Evolutionary conservation across 2,113 vertebrate genomes (phyloP).

Genomic region (Nothoprocta pentlandii): DNA sequence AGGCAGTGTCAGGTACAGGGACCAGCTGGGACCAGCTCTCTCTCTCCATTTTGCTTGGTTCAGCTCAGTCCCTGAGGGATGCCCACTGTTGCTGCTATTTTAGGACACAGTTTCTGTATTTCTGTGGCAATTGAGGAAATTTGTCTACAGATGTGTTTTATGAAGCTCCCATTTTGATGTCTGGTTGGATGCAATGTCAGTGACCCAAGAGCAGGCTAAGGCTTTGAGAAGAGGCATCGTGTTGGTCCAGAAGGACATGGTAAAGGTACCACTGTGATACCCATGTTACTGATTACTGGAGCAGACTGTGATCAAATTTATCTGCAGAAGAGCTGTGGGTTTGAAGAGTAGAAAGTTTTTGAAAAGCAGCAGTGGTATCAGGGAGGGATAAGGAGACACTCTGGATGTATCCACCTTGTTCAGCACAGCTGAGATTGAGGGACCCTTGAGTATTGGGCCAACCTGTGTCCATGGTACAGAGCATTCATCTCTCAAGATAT

Average conservation of each 20-base stretch:
- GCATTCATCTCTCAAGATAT: background rate
- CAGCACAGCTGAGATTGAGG: background rate
- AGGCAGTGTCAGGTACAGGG: background rate
- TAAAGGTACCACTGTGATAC: background rate
- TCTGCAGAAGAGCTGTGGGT: background rate
- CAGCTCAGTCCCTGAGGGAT: background rate
- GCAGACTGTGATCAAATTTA: background rate
- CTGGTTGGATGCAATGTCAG: background rate
- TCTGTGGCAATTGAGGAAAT: background rate
- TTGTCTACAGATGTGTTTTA: background rate
- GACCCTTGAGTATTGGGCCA: background rate
- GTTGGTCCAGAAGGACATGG: background rate
- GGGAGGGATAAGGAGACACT: background rate
- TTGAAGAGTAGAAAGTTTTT: background rate
- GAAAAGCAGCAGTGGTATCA: background rate
- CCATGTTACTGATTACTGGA: background rate
- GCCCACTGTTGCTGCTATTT: background rate
- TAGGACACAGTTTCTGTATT: background rate
- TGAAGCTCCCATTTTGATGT: background rate
- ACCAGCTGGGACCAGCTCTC: constrained; percentile 17
- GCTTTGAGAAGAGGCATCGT: background rate
- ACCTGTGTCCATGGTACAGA: accelerated
- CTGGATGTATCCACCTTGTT: background rate
- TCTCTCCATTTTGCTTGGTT: background rate
- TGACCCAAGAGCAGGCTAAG: background rate